Base-by-base conservation (phyloP, 1,140 invertebrate species). In the Zophobas atratus region DNA sequence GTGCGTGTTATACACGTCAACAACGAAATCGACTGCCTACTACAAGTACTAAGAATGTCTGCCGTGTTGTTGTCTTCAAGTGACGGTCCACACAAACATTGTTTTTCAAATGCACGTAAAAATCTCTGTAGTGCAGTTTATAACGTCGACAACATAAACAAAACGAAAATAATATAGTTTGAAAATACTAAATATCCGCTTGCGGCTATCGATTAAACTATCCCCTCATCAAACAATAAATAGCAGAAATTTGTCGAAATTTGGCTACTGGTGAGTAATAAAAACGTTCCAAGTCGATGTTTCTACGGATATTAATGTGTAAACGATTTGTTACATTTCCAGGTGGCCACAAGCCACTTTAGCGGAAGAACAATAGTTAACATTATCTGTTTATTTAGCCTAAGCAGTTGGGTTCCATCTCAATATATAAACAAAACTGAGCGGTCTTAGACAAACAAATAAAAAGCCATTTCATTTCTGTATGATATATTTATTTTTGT, bases 311-410 rank as follows among this genome's bases (percentile, higher is more conserved):
- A 73, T 73, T 73, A 56, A 73, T 56, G 55, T 73, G 71, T 73
- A 73, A 73, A 73, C 71, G 71, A 73, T 73, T 73, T 73, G 71
- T 73, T 73, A 73, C 71, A 56, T 73, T 73, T 72, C 79, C 80
- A 81, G 80, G 76, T 81, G 80, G 76, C 48, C 57, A 75, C 78
- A 80, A 74, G 80, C 77, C 78, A 75, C 74, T 75, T 77, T 57
- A 77, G 73, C 77, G 77, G 81, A 82, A 80, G 75, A 80, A 78
- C 77, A 80, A 80, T 80, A 71, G 76, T 78, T 80, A 80, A 80
- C 70, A 77, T 81, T 71, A 76, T 70, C 76, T 79, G 80, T 81
- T 81, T 81, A 75, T 81, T 81, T 81, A 74, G 70, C 71, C 77
- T 77, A 70, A 77, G 70, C 78, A 81, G 80, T 81, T 81, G 80